Conservation (phyloP, 2,113 vertebrate species). For the Chloebia gouldiae region DNA sequence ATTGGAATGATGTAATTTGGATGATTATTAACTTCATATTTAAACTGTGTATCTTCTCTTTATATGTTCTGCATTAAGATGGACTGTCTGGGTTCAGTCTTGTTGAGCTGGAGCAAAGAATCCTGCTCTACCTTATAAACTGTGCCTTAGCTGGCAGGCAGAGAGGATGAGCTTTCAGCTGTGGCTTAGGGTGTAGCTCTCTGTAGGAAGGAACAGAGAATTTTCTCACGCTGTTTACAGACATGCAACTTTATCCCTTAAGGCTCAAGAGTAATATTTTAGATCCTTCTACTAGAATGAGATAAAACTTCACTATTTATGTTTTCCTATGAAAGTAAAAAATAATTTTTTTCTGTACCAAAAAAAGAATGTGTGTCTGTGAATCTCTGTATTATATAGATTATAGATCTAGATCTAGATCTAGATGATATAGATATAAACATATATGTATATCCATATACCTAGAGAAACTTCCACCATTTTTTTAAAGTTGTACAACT, state of each 20-base stretch:
- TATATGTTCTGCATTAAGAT: slow-evolving; percentile 31
- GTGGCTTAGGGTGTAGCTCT: slow-evolving; percentile 33
- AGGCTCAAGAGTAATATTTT: background rate
- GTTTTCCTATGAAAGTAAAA: background rate
- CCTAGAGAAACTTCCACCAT: background rate
- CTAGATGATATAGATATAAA: background rate
- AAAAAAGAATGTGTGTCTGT: background rate
- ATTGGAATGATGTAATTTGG: slow-evolving; percentile 36
- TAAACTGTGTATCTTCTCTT: background rate
- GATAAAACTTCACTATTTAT: background rate
- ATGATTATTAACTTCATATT: background rate
- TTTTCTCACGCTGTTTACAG: slow-evolving; percentile 39
- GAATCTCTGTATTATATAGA: background rate
- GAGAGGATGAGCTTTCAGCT: background rate
- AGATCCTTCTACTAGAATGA: background rate
- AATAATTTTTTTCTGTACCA: background rate
- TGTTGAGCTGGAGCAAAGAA: background rate
- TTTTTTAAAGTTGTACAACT: background rate
- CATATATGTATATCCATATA: background rate
- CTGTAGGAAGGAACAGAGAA: slow-evolving; percentile 36
- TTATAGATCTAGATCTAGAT: background rate
- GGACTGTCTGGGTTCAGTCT: slow-evolving; percentile 8
- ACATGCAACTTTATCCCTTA: slow-evolving; percentile 1
- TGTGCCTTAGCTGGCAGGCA: slow-evolving; percentile 4
- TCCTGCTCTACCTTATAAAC: slow-evolving; percentile 4